Percentiles rank a stretch among this genome's conserved stretches.
These are phyloP conservation scores for Mobula hypostoma DNA, from an alignment of 2,113 vertebrate genomes.

Conservation along the genomic window DNA sequence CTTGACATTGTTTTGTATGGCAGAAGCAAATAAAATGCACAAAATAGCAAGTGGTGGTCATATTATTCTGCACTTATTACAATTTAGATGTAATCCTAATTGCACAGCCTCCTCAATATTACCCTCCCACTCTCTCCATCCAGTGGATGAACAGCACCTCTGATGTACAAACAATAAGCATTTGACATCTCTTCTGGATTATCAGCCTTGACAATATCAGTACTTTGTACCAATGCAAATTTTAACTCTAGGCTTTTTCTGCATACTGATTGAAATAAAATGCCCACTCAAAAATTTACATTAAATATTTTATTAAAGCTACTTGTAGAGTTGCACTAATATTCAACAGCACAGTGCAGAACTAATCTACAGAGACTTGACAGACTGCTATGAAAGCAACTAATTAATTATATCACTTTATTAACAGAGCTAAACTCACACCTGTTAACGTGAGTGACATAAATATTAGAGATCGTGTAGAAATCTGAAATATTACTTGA, in stretches of 20 bases:
- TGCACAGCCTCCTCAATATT: slow-evolving; percentile 8
- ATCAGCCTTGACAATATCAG: slow-evolving; percentile 11
- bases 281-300: background rate
- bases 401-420: background rate
- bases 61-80: background rate
- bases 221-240: background rate
- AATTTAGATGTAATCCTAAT: background rate
- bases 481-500: background rate
- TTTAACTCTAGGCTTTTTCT: background rate
- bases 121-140: slow-evolving; percentile 18
- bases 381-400: background rate
- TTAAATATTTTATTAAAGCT: background rate
- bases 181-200: background rate
- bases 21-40: background rate
- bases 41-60: background rate
- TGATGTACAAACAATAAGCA: background rate
- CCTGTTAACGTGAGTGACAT: background rate
- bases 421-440: background rate
- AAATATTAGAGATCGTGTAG: background rate
- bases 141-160: background rate
- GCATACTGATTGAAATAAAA: background rate
- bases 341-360: background rate
- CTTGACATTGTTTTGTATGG: background rate
- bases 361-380: background rate
- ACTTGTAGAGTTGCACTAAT: background rate